Evolutionary conservation across 2,888 invertebrate genomes (phyloP).

Genomic region (Malacosoma neustria): DNA sequence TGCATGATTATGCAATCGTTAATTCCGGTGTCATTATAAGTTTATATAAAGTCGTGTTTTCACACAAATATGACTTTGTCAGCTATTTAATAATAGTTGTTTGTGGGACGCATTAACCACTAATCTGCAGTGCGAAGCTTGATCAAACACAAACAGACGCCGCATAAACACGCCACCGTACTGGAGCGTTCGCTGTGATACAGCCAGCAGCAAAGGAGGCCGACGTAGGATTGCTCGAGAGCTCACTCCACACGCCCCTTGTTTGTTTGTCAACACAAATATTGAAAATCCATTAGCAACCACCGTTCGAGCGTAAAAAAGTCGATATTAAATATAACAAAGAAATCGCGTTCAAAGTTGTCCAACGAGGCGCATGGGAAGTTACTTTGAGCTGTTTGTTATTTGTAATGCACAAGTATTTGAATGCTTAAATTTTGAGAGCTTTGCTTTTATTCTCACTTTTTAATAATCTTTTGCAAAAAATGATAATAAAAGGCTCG

Average conservation of each 20-base stretch:
- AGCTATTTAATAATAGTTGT: slow-evolving; percentile 1
- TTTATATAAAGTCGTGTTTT: too few species aligned
- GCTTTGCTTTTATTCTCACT: not conserved
- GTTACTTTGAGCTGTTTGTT: slow-evolving; percentile 37
- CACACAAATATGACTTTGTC: too few species aligned
- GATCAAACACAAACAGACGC: slow-evolving; percentile 25
- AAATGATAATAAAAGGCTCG: not conserved
- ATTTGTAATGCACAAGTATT: slow-evolving; percentile 29
- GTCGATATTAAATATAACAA: slow-evolving; percentile 64
- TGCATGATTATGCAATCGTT: too few species aligned
- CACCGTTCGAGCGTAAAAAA: slow-evolving; percentile 52
- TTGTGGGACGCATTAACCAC: slow-evolving; percentile 13
- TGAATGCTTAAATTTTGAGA: slow-evolving; percentile 11
- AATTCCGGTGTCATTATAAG: too few species aligned
- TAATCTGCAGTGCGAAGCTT: slow-evolving; percentile 22
- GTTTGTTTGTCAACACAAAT: slow-evolving; percentile 67
- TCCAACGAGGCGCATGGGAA: slow-evolving; percentile 27
- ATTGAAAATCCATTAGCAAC: slow-evolving; percentile 70
- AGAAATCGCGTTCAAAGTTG: slow-evolving; percentile 50
- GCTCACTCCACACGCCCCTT: slow-evolving; percentile 52
- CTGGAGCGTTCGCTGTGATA: slow-evolving; percentile 22
- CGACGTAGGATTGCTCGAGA: slow-evolving; percentile 32
- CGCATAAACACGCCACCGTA: slow-evolving; percentile 18
- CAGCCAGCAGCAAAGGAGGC: slow-evolving; percentile 12
- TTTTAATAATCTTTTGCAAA: not conserved